Evolutionary conservation across 1,140 invertebrate species (phyloP).

Genomic region (Ganaspis sp.): DNA sequence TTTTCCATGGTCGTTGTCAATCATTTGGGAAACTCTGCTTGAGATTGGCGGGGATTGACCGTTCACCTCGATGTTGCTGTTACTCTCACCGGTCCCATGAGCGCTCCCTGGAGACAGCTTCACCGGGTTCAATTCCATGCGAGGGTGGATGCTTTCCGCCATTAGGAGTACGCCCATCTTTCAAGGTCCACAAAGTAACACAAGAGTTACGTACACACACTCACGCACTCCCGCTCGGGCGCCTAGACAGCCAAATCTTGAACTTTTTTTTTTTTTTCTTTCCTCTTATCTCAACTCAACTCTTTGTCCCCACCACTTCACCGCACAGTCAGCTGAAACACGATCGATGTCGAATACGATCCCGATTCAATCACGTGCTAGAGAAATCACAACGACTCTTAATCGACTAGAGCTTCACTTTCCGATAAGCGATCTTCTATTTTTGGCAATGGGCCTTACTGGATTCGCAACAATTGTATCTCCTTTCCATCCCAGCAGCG

Average conservation of each 20-base stretch:
- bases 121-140: constrained; percentile 55
- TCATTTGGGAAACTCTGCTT: constrained; percentile 38
- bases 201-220: neutral
- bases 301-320: neutral
- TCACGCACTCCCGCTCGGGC: neutral
- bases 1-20: constrained; percentile 49
- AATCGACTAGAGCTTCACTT: neutral
- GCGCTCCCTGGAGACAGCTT: constrained; percentile 33
- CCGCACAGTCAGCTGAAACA: neutral
- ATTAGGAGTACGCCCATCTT: constrained; percentile 72
- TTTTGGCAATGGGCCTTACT: constrained; percentile 11
- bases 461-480: constrained; percentile 3
- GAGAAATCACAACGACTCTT: neutral
- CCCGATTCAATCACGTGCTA: neutral
- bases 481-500: neutral
- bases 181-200: constrained; percentile 35
- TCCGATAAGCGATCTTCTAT: neutral
- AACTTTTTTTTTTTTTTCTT: neutral
- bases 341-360: neutral
- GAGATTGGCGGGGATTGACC: constrained; percentile 39
- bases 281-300: neutral
- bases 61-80: constrained; percentile 58
- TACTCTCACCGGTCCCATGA: constrained; percentile 21
- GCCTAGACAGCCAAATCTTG: neutral
- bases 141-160: constrained; percentile 63